phyloP scores from a whole-genome alignment of 1,140 invertebrate genomes.

The Formica exsecta region DNA sequence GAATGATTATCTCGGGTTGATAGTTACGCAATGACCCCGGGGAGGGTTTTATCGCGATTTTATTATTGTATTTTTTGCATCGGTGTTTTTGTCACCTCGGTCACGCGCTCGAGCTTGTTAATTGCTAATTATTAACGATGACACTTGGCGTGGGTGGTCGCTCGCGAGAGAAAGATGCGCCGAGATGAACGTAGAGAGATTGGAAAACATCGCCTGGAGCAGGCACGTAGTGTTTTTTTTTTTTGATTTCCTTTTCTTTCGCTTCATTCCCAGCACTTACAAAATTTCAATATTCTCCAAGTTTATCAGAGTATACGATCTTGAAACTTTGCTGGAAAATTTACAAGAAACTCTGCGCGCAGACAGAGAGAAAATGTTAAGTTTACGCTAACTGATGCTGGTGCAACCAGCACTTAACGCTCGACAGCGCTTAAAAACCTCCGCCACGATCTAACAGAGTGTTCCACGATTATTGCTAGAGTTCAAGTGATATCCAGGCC shows the following conservation, averaged over 20 bases:
- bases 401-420: conserved; percentile 47
- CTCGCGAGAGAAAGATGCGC: conserved; percentile 12
- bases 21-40: neutral
- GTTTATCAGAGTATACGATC: conserved; percentile 8
- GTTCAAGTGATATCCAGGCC: conserved; percentile 48
- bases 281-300: conserved; percentile 11
- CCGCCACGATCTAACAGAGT: conserved; percentile 43
- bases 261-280: neutral
- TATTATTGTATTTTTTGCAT: conserved; percentile 13
- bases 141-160: neutral
- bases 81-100: neutral
- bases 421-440: conserved; percentile 29
- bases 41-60: neutral
- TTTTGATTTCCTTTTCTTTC: conserved; percentile 30
- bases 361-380: conserved; percentile 1
- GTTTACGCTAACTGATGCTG: conserved; percentile 8
- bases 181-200: conserved; percentile 46
- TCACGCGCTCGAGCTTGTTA: conserved; percentile 1
- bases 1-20: conserved; percentile 45
- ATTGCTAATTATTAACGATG: conserved; percentile 26
- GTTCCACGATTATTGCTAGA: conserved; percentile 68
- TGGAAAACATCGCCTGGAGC: conserved; percentile 9
- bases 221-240: neutral
- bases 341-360: neutral
- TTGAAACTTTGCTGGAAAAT: neutral